Conservation (phyloP, 2,797 vertebrate species). For the Gambusia yucatana region DNA sequence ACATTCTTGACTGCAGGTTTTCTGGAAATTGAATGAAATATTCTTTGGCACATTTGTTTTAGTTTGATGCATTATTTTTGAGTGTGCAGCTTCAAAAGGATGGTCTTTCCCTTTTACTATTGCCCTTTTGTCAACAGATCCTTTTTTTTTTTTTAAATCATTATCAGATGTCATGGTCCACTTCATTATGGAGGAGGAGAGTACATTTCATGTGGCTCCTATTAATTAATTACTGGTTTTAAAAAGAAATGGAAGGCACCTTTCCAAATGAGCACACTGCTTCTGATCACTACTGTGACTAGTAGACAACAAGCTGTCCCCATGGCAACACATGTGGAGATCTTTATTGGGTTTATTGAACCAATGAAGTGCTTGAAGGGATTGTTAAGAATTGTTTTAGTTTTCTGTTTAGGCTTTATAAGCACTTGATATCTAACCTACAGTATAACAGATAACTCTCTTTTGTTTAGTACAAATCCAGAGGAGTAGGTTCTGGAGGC, state of each 20-base stretch:
- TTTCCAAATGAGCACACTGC: slow-evolving; percentile 58
- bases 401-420: background rate
- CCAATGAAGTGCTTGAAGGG: slow-evolving; percentile 24
- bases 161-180: slow-evolving; percentile 21
- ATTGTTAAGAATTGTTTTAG: background rate
- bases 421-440: background rate
- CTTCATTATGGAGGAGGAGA: slow-evolving; percentile 12
- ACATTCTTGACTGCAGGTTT: background rate
- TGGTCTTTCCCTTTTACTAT: slow-evolving; percentile 1
- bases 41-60: background rate
- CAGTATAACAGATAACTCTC: background rate
- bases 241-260: slow-evolving; percentile 79
- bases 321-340: slow-evolving; percentile 82
- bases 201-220: slow-evolving; percentile 62
- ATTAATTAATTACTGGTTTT: slow-evolving; percentile 86
- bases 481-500: background rate
- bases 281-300: slow-evolving; percentile 89
- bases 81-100: background rate
- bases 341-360: slow-evolving; percentile 64
- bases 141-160: slow-evolving; percentile 21
- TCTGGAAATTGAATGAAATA: background rate
- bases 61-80: background rate
- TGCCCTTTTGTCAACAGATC: slow-evolving; percentile 8
- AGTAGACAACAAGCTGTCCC: slow-evolving; percentile 83
- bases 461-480: background rate